Evolutionary conservation across 35 echinoderm and acorn worm genomes (phyloP).

Genomic region (Ptychodera flava): DNA sequence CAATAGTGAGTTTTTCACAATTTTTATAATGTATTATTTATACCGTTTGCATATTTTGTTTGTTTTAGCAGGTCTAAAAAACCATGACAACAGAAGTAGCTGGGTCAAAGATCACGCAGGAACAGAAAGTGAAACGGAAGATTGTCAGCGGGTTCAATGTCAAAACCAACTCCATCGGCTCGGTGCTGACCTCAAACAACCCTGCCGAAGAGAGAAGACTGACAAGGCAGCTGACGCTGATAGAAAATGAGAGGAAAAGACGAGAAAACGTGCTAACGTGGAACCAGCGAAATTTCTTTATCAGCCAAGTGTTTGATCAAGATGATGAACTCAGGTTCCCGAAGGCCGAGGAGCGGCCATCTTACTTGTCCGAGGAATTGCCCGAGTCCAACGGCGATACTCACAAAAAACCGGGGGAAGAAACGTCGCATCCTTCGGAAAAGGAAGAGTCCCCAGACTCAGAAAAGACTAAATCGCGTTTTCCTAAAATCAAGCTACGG

Average conservation of each 20-base stretch:
- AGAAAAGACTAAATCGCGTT: not conserved
- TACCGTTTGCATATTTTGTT: no score
- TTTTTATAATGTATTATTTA: no score
- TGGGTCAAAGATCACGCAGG: not conserved
- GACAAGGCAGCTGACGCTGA: slow-evolving; percentile 23
- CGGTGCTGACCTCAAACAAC: slow-evolving; percentile 29
- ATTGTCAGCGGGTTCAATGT: slow-evolving; percentile 5
- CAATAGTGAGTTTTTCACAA: no score
- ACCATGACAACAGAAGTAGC: not conserved
- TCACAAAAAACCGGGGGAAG: not conserved
- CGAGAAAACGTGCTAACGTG: slow-evolving; percentile 45
- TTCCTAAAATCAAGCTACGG: not conserved
- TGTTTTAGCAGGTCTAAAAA: no score
- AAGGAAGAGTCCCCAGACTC: not conserved
- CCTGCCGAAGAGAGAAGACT: slow-evolving; percentile 67
- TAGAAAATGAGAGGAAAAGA: slow-evolving; percentile 68
- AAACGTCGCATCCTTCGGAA: slow-evolving; percentile 7
- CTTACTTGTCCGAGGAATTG: slow-evolving; percentile 19
- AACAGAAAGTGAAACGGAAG: slow-evolving; percentile 8
- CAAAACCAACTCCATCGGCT: not conserved
- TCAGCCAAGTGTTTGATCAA: slow-evolving; percentile 84
- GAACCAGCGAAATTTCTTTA: slow-evolving; percentile 85
- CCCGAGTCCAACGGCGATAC: not conserved
- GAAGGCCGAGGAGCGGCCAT: slow-evolving; percentile 66
- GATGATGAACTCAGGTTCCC: slow-evolving; percentile 82